Percentiles rank a stretch among this genome's conserved stretches.
phyloP scores from a whole-genome alignment of 2,113 vertebrate species.

The Entomyzon cyanotis region DNA sequence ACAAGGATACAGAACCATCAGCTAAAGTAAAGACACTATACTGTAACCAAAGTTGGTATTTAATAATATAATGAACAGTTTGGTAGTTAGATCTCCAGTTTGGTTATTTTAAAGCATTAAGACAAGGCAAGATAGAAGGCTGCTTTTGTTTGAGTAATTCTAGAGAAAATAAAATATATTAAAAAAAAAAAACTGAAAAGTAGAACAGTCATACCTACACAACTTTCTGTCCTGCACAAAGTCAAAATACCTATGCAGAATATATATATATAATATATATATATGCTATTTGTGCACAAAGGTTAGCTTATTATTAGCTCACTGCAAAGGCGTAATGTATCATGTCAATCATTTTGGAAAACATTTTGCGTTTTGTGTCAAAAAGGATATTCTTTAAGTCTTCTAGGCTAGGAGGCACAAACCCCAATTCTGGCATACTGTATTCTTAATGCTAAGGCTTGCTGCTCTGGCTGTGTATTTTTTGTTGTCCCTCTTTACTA shows the following conservation, averaged over 20 bases:
- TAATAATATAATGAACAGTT: constrained; percentile 93
- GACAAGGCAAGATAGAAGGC: constrained; percentile 99
- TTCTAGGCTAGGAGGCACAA: constrained; percentile 81
- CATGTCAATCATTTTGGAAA: constrained; percentile 78
- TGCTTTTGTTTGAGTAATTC: constrained; percentile 90
- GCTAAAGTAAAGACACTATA: constrained; percentile 98
- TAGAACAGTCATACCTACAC: constrained; percentile 91
- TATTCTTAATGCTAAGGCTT: constrained; percentile 88
- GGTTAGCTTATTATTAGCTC: constrained; percentile 85
- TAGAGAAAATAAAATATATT: constrained; percentile 85
- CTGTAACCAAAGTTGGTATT: constrained; percentile 93
- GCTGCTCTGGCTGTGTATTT: constrained; percentile 81
- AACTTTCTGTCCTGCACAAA: constrained; percentile 94
- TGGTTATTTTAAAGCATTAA: constrained; percentile 99
- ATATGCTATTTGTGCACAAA: constrained; percentile 83
- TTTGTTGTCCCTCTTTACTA: constrained; percentile 73
- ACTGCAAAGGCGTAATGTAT: constrained; percentile 80
- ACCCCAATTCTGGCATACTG: constrained; percentile 78
- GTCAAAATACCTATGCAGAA: constrained; percentile 87
- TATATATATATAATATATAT: constrained; percentile 76
- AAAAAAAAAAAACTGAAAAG: constrained; percentile 73
- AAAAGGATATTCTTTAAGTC: constrained; percentile 74
- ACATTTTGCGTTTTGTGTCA: constrained; percentile 71
- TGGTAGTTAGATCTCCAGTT: constrained; percentile 98
- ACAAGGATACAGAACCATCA: constrained; percentile 94